phyloP scores from a whole-genome alignment of 2,797 vertebrate genomes.

The Notamacropus eugenii region DNA sequence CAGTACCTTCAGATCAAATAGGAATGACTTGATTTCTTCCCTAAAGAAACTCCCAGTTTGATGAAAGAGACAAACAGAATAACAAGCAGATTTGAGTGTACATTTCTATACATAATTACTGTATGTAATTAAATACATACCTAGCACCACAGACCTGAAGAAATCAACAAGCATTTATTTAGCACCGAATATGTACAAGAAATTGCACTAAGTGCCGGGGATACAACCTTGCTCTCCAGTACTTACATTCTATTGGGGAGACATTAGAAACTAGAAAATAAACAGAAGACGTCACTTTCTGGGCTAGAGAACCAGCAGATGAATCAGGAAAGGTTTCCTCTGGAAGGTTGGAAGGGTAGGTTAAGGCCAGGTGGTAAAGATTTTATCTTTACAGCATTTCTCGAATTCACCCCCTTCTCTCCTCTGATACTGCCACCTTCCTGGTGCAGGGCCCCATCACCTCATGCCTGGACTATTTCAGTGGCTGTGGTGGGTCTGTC shows the following conservation, averaged over 20 bases:
- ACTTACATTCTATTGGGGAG: background rate
- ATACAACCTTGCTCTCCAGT: background rate
- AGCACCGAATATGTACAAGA: background rate
- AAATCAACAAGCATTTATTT: background rate
- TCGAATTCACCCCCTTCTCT: background rate
- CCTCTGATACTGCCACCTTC: background rate
- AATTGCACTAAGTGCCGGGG: accelerated
- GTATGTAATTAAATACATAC: no score
- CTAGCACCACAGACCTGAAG: background rate
- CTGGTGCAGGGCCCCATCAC: background rate
- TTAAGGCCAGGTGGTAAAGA: background rate
- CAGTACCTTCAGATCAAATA: background rate
- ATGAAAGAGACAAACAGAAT: background rate
- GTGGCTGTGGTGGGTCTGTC: background rate
- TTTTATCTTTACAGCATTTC: background rate
- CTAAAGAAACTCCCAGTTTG: background rate
- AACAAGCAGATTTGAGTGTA: background rate
- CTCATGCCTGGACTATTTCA: background rate
- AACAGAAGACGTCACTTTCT: background rate
- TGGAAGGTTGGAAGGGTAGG: background rate
- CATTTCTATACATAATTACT: background rate
- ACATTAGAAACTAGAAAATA: background rate
- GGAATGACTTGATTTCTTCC: background rate
- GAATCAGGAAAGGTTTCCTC: background rate
- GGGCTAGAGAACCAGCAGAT: background rate